Evolutionary conservation across 2,113 vertebrate species (phyloP), one percentile per base, ranked within the genome.

Genomic region (Tichodroma muraria): DNA sequence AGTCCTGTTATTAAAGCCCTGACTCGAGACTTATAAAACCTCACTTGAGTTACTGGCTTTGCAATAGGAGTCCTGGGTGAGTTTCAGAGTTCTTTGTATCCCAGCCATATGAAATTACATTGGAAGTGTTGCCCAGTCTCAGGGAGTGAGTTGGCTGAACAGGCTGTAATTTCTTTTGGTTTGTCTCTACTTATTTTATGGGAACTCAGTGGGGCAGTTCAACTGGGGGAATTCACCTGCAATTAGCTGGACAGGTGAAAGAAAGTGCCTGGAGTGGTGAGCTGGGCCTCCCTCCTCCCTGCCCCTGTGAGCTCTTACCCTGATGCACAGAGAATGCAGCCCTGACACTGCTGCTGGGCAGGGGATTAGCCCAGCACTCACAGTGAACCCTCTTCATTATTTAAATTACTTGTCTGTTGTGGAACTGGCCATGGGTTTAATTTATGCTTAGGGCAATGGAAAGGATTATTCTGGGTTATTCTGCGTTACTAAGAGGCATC

Each of bases 281-380:
- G 40, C 44, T 82, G 61, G 30, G 21, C 31, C 24, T 69, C 28
- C 10, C 50, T 47, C 25, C 31, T 63, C 35, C 17, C 47, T 45
- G 52, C 11, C 2, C 42, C 30, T 18, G 0, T 0, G 15, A 59
- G 19, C 9, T n/a, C 61, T 50, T 16, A 33, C 21, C 37, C 28
- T 37, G 56, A 22, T 5, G 27, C 12, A 6, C n/a, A 56, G 57
- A 10, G 40, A 35, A 45, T 47, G 45, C 42, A 82, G 66, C 21
- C 40, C 60, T 28, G 66, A 9, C 25, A 4, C 45, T 50, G 56
- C 45, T 50, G 56, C 37, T 30, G 47, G 54, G 40, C 52, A 49
- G 50, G 16, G 40, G 6, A 16, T 0, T 12, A 79, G 53, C n/a
- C n/a, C 38, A 20, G 30, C 2, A 13, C 44, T 38, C 53, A 27